Evolutionary conservation across 2,113 vertebrate genomes (phyloP).

Genomic region (Sminthopsis crassicaudata): DNA sequence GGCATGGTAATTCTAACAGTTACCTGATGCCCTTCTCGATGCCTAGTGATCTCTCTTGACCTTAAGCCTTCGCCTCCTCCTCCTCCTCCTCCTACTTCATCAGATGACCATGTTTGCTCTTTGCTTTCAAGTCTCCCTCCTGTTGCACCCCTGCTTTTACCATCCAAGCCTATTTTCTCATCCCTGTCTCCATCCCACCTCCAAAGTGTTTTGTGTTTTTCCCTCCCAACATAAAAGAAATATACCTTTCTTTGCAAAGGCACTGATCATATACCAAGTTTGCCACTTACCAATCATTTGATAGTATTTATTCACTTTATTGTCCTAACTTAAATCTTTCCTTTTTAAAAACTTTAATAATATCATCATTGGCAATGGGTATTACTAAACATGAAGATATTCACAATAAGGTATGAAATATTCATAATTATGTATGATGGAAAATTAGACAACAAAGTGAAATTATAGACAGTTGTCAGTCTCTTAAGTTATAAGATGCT

Average conservation of each 20-base stretch:
- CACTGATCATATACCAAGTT: not conserved
- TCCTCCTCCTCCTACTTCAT: not conserved
- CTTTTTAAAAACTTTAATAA: not conserved
- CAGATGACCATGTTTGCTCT: not conserved
- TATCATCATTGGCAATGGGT: conserved; percentile 10
- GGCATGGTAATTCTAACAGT: conserved; percentile 48
- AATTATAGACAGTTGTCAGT: not conserved
- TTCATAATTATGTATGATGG: not conserved
- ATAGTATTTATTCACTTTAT: not conserved
- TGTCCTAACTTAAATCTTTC: conserved; percentile 1
- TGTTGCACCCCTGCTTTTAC: not conserved
- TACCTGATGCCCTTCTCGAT: conserved; percentile 44
- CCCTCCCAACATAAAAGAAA: not conserved
- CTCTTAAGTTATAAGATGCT: not conserved
- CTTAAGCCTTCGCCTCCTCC: conserved; percentile 9
- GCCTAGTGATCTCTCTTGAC: conserved; percentile 20
- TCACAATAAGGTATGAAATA: not conserved
- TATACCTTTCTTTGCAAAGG: not conserved
- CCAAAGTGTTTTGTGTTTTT: not conserved
- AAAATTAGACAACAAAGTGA: not conserved
- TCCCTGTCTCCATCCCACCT: not conserved
- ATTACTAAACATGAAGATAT: conserved; percentile 29
- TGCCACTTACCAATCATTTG: not conserved
- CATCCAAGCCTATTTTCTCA: not conserved
- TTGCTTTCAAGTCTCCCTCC: not conserved